phyloP scores from a whole-genome alignment of 2,888 invertebrate species.

The Thecophora atra region DNA sequence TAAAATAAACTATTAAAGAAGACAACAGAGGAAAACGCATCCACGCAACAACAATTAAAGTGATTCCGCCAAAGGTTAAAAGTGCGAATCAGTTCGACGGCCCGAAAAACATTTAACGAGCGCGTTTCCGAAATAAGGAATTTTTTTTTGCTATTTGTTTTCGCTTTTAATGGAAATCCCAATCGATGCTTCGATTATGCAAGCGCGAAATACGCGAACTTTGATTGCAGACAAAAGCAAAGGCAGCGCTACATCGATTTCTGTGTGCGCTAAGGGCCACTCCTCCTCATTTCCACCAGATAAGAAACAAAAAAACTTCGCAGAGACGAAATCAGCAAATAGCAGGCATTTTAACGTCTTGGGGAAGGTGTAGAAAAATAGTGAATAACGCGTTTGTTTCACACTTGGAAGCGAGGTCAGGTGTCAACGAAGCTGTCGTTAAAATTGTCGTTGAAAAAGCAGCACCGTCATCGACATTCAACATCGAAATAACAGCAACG shows the following conservation, averaged over 20 bases:
- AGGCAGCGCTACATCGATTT: not conserved
- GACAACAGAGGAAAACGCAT: not conserved
- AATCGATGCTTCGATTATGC: not conserved
- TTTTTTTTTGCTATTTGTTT: too few relatives aligned
- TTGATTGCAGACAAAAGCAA: not conserved
- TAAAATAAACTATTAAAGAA: not conserved
- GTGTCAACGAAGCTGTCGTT: conserved; percentile 4
- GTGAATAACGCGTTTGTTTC: conserved; percentile 32
- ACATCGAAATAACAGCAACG: not conserved
- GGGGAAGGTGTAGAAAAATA: conserved; percentile 14
- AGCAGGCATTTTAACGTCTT: not conserved
- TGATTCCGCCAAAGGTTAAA: not conserved
- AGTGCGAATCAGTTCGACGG: not conserved
- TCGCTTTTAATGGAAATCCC: not conserved
- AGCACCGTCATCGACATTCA: not conserved
- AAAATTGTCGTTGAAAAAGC: not conserved
- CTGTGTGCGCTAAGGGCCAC: conserved; percentile 1
- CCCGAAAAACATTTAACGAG: not conserved
- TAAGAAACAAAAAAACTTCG: conserved; percentile 22
- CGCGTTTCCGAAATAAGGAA: not conserved
- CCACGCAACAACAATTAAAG: too few relatives aligned
- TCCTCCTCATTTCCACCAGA: conserved; percentile 27
- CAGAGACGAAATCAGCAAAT: not conserved
- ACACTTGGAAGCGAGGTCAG: not conserved
- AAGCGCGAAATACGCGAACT: not conserved